Evolutionary conservation across 2,113 vertebrate genomes (phyloP), one percentile per base, ranked within the genome.

Genomic region (Rhinoptilus africanus): DNA sequence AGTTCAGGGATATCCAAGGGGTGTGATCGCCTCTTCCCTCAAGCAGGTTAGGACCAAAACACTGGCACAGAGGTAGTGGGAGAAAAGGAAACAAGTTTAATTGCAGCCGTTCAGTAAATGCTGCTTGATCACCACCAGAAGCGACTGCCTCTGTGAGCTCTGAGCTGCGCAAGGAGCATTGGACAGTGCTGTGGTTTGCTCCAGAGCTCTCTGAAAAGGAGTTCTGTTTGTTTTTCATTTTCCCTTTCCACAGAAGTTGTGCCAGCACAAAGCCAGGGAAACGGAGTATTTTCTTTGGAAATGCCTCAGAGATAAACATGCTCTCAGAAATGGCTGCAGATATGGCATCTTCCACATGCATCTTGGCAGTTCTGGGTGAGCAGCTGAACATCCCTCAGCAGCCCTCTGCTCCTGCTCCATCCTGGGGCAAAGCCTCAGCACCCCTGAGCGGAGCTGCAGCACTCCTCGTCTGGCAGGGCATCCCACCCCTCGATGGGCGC

Each of bases 221-320:
- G 41, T 16, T 92, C 21, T 96, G 72, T 81, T 94, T 96, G 43
- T 43, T 96, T 97, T 93, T 71, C 45, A 82, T 66, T 81, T 73
- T 94, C 68, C 34, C 48, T 95, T 95, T 88, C 84, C 86, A 75
- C 8, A 95, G 96, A 93, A 79, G 93, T 5, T 69, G 24, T 90
- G 93, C 81, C 96, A 96, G 86, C 64, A 71, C 69, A 76, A 92
- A 97, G 85, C 60, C 12, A 48, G 45, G 74, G 89, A 96, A 97
- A 95, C 57, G 0, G 4, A 86, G 32, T 88, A 43, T 54, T 95
- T 92, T 93, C 59, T 95, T 97, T 97, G 92, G 94, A 95, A 92
- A 68, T 83, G 80, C 32, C 71, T 95, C 71, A 86, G 93, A 97
- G 67, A 79, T 71, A 91, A 91, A 72, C 45, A 84, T 27, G 59